Evolutionary conservation across 2,888 invertebrate genomes (phyloP), one percentile per base, ranked within the genome.

Genomic region (Dicyrtomina minuta): DNA sequence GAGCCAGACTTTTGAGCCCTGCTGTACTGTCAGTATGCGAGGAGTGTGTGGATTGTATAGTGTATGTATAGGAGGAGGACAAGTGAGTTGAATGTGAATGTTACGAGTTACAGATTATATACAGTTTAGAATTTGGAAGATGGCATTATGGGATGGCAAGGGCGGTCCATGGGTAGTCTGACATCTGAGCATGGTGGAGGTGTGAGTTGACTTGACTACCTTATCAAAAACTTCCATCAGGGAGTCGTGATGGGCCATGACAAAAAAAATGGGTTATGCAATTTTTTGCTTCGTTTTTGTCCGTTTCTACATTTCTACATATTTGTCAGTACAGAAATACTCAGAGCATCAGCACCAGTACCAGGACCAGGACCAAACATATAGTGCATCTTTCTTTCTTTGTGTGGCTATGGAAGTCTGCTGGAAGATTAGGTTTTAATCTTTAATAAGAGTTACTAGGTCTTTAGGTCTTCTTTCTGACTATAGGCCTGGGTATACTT

Each of bases 201-300:
- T 49, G 8, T 49, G 6, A 5, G 49, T 49, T 8, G 6, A 49
- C 49, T 49, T 12, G 10, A 12, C 8, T 26, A 24, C 24, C n/a
- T 62, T 62, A 62, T 62, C 62, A 49, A 62, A 46, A 0, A 43
- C 49, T 62, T 49, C n/a, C 24, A 62, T 62, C 62, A n/a, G 49
- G 46, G 27, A 62, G 62, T 62, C 62, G 62, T 62, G 62, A 62
- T 62, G 62, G 62, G 49, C 26, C n/a, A n/a, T n/a, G n/a, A n/a
- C n/a, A 49, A 49, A 49, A 62, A 62, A 61, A 62, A 62, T 49
- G 62, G 62, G 62, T 62, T 46, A 62, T 49, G 62, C 62, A 46
- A 62, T 62, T 62, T 49, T 43, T 59, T 59, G 27, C 27, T 24
- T 6, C 13, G 43, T 13, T 41, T 41, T 13, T n/a, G n/a, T n/a